A percentile compares a stretch with the other conserved stretches of the same genome.
Evolutionary conservation across 2,888 invertebrate genomes (phyloP).

Genomic region (Deilephila elpenor): DNA sequence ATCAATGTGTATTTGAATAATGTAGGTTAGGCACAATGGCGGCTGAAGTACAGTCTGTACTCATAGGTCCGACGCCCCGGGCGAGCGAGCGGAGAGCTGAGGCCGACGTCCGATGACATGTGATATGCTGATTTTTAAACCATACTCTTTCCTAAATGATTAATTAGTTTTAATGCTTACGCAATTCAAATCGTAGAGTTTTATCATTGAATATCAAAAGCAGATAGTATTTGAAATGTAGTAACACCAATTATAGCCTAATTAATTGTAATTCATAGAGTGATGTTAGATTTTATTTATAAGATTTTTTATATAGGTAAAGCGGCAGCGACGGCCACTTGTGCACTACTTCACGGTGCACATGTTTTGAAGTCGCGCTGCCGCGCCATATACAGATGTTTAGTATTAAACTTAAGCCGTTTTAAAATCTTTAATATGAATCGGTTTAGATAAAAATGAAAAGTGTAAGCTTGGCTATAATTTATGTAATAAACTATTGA

Average conservation of each 20-base stretch:
- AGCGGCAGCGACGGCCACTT: slow-evolving; percentile 41
- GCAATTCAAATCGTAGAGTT: slow-evolving; percentile 55
- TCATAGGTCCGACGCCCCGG: neutral
- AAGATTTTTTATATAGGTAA: slow-evolving; percentile 73
- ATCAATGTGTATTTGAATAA: neutral
- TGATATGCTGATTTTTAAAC: slow-evolving; percentile 64
- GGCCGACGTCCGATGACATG: slow-evolving; percentile 39
- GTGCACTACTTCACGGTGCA: slow-evolving; percentile 22
- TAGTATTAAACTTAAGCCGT: slow-evolving; percentile 66
- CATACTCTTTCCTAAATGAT: slow-evolving; percentile 53
- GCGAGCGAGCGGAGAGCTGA: neutral
- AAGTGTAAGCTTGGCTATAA: slow-evolving; percentile 84
- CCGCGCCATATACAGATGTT: slow-evolving; percentile 63
- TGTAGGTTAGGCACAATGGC: neutral
- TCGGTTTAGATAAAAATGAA: slow-evolving; percentile 75
- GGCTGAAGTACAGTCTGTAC: neutral
- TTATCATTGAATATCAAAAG: slow-evolving; percentile 42
- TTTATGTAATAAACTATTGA: slow-evolving; percentile 84
- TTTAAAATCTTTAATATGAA: slow-evolving; percentile 72
- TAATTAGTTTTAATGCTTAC: slow-evolving; percentile 63
- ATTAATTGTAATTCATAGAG: slow-evolving; percentile 76
- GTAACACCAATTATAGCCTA: slow-evolving; percentile 83
- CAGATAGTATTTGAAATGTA: slow-evolving; percentile 69
- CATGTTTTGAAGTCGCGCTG: slow-evolving; percentile 51
- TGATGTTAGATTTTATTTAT: slow-evolving; percentile 80